A percentile compares a stretch with the other conserved stretches of the same genome.
These are phyloP conservation scores for Dascyllus trimaculatus DNA, from an alignment of 2,113 vertebrate genomes.

Conservation along the genomic window DNA sequence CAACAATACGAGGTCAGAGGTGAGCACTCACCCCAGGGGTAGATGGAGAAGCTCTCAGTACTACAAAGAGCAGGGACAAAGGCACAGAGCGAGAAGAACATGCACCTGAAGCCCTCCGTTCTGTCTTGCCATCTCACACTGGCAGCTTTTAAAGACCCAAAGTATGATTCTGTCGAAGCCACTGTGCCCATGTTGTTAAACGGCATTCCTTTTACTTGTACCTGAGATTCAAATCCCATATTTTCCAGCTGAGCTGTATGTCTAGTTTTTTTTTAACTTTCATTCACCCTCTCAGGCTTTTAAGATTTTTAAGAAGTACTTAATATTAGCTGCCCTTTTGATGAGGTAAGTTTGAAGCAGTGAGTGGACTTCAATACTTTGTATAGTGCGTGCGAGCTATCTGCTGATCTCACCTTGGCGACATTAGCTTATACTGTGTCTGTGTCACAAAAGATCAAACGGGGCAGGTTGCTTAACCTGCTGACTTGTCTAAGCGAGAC, in stretches of 20 bases:
- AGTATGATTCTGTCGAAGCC: conserved; percentile 54
- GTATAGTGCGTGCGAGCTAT: conserved; percentile 43
- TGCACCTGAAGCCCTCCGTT: conserved; percentile 65
- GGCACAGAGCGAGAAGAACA: conserved; percentile 51
- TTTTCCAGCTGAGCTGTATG: conserved; percentile 45
- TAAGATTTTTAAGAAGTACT: conserved; percentile 39
- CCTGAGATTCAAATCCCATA: conserved; percentile 51
- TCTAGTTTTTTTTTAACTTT: conserved; percentile 30
- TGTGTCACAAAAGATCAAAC: conserved; percentile 79
- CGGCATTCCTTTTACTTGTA: conserved; percentile 47
- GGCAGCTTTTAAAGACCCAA: conserved; percentile 63
- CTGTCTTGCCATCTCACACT: conserved; percentile 44
- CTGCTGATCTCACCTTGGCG: conserved; percentile 54
- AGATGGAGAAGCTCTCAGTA: conserved; percentile 71
- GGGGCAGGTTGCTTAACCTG: conserved; percentile 80
- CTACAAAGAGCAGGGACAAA: conserved; percentile 75
- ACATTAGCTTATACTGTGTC: conserved; percentile 49
- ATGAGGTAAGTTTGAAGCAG: conserved; percentile 59
- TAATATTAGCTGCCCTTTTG: conserved; percentile 45
- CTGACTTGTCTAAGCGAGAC: conserved; percentile 75
- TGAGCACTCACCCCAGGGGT: conserved; percentile 69
- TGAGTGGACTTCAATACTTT: conserved; percentile 36
- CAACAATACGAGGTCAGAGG: conserved; percentile 72
- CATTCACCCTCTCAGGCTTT: conserved; percentile 56
- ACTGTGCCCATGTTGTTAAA: conserved; percentile 45